These are phyloP conservation scores for Rhagium mordax DNA, from an alignment of 2,888 invertebrate species.

Conservation along the genomic window DNA sequence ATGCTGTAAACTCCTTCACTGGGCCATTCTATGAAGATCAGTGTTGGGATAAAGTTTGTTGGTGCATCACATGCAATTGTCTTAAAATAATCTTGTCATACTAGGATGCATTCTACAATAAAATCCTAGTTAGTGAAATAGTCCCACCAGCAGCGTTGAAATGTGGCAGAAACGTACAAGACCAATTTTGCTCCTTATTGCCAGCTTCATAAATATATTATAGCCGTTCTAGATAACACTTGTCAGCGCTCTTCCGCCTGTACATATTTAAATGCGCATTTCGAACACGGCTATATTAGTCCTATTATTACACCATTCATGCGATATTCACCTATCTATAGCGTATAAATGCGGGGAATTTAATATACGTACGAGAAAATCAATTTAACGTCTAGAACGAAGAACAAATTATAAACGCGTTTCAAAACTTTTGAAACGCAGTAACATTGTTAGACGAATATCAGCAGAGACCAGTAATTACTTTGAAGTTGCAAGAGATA, in stretches of 20 bases:
- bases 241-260: background rate
- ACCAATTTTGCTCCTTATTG: too few species aligned
- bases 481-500: background rate
- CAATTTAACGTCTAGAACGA: background rate
- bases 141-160: too few species aligned
- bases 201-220: too few species aligned
- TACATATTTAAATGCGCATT: background rate
- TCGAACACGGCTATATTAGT: background rate
- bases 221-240: background rate
- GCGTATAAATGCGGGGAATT: background rate
- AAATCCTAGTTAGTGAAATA: too few species aligned
- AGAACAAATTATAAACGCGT: background rate
- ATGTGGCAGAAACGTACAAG: too few species aligned
- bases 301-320: background rate
- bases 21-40: too few species aligned
- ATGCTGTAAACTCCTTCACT: too few species aligned
- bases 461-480: background rate
- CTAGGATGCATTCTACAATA: too few species aligned
- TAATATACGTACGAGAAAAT: background rate
- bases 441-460: background rate
- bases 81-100: too few species aligned
- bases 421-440: background rate
- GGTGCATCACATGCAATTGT: too few species aligned
- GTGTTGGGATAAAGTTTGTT: too few species aligned
- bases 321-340: background rate